phyloP scores from a whole-genome alignment of 1,140 invertebrate genomes.

The Steinernema khuongi region DNA sequence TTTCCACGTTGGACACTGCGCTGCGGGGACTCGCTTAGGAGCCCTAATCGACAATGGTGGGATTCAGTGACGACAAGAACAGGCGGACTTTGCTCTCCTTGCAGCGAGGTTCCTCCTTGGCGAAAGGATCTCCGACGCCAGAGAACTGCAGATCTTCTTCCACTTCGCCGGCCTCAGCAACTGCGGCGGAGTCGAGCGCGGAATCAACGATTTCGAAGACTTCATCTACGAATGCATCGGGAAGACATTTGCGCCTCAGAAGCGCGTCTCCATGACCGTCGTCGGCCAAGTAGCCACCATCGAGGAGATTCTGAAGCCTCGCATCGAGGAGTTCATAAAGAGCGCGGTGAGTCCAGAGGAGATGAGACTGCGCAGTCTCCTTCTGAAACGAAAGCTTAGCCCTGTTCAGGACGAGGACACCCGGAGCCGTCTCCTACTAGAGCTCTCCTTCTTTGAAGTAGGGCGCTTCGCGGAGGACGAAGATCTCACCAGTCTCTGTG shows the following conservation, averaged over 20 bases:
- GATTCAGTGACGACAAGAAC: too few relatives aligned
- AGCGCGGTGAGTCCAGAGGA: neutral
- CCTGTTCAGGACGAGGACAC: neutral
- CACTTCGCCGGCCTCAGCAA: neutral
- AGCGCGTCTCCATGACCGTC: neutral
- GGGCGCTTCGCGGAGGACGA: neutral
- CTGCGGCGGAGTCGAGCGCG: neutral
- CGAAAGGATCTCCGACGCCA: neutral
- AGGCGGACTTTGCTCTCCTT: neutral
- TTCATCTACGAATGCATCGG: neutral
- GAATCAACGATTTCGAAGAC: neutral
- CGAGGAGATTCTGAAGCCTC: neutral
- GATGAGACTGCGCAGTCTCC: too few relatives aligned
- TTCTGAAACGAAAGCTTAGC: too few relatives aligned
- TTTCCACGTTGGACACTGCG: neutral
- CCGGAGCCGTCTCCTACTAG: neutral
- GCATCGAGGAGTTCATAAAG: neutral
- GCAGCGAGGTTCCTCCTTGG: neutral
- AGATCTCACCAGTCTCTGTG: neutral
- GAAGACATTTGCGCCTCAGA: neutral
- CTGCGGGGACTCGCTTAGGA: neutral
- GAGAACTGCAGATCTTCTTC: neutral
- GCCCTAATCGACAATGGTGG: neutral
- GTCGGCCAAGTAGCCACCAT: neutral
- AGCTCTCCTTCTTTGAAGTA: slow-evolving; percentile 3